Evolutionary conservation across 2,888 invertebrate species (phyloP).

Genomic region (Drosophila anomalata): DNA sequence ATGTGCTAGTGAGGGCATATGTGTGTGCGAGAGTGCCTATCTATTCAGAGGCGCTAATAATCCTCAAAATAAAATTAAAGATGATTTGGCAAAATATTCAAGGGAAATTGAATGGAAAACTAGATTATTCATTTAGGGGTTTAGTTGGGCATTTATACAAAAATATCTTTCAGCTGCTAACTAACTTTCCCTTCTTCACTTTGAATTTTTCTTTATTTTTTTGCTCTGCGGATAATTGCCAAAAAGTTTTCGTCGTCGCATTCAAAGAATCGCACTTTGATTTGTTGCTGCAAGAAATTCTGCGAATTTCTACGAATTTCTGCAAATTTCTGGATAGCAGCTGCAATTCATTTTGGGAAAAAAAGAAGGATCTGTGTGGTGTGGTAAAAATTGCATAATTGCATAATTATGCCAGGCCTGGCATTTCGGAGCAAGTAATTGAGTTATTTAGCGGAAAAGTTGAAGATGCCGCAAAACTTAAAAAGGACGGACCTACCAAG

Average conservation of each 20-base stretch:
- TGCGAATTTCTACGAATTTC: conserved; percentile 7
- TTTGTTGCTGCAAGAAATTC: conserved; percentile 45
- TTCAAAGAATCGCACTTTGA: conserved; percentile 59
- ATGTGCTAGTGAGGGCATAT: neutral
- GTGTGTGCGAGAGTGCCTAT: neutral
- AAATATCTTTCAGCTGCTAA: neutral
- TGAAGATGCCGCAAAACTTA: conserved; percentile 20
- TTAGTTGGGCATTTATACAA: no score
- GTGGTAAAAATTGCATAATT: conserved; percentile 55
- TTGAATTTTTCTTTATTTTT: conserved; percentile 1
- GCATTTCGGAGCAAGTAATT: conserved; percentile 19
- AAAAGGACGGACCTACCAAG: neutral
- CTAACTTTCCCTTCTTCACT: conserved; percentile 7
- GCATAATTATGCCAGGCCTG: conserved; percentile 50
- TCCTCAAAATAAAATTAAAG: conserved; percentile 12
- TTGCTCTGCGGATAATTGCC: conserved; percentile 57
- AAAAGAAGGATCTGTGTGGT: conserved; percentile 4
- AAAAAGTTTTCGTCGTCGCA: conserved; percentile 58
- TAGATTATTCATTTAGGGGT: neutral
- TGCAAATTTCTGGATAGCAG: conserved; percentile 24
- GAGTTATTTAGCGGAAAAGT: conserved; percentile 46
- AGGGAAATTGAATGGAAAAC: neutral
- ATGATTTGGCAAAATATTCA: neutral
- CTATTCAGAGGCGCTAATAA: conserved; percentile 29
- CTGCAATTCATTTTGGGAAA: conserved; percentile 62